phyloP scores from a whole-genome alignment of 2,888 invertebrate species.

The Hyposoter didymator region DNA sequence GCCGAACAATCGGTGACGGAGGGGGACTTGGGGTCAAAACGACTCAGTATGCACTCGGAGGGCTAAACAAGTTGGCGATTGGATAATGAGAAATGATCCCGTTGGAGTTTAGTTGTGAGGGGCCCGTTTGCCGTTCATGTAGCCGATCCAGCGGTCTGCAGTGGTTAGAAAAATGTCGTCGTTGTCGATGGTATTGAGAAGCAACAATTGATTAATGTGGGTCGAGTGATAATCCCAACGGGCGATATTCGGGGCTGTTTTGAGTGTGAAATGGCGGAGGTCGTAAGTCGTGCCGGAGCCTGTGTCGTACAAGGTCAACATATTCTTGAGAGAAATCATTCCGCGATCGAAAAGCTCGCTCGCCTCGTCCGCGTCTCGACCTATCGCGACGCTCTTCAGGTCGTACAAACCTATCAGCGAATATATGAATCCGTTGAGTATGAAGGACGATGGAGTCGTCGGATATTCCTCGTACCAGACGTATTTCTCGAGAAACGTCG shows the following conservation, averaged over 20 bases:
- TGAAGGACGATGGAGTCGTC: slow-evolving; percentile 96
- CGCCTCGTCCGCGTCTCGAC: slow-evolving; percentile 89
- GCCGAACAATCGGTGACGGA: background rate
- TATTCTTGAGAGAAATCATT: slow-evolving; percentile 93
- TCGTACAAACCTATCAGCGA: slow-evolving; percentile 98
- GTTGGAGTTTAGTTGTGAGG: slow-evolving; percentile 91
- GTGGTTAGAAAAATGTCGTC: slow-evolving; percentile 93
- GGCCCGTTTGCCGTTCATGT: slow-evolving; percentile 97
- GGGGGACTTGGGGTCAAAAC: background rate
- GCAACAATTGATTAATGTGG: slow-evolving; percentile 97
- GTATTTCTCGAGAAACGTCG: slow-evolving; percentile 93
- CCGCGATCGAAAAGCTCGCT: slow-evolving; percentile 93
- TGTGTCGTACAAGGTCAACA: slow-evolving; percentile 96
- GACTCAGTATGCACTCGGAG: no score
- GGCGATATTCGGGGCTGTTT: slow-evolving; percentile 96
- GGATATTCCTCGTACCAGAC: slow-evolving; percentile 99
- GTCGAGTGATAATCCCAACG: slow-evolving; percentile 99
- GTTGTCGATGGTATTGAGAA: slow-evolving; percentile 93
- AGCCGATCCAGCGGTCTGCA: slow-evolving; percentile 96
- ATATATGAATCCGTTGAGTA: slow-evolving; percentile 99
- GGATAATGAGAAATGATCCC: background rate
- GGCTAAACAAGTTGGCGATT: background rate
- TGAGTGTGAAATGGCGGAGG: slow-evolving; percentile 95
- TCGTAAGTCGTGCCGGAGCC: slow-evolving; percentile 98
- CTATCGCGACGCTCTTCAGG: slow-evolving; percentile 92